These are phyloP conservation scores for Drosophila pseudotakahashii DNA, from an alignment of 2,888 invertebrate species.

Conservation along the genomic window DNA sequence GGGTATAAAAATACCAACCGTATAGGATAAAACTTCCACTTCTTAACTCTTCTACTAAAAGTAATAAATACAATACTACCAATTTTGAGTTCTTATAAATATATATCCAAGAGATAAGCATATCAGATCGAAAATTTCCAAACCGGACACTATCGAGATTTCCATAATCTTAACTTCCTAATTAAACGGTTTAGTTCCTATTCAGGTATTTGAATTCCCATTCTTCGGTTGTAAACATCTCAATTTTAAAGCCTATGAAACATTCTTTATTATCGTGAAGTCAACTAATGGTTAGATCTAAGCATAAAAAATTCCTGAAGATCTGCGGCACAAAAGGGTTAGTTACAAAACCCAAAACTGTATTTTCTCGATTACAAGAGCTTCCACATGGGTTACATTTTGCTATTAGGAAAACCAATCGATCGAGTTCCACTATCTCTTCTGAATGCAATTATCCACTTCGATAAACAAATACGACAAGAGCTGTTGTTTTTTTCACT, in stretches of 20 bases:
- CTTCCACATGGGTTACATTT: neutral
- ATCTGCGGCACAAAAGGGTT: conserved; percentile 6
- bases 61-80: too few relatives aligned
- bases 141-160: neutral
- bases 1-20: too few relatives aligned
- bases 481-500: conserved; percentile 38
- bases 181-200: too few relatives aligned
- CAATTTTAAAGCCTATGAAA: conserved; percentile 29
- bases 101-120: too few relatives aligned
- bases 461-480: conserved; percentile 37
- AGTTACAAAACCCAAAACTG: neutral
- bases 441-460: conserved; percentile 12
- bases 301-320: conserved; percentile 35
- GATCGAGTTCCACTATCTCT: conserved; percentile 4
- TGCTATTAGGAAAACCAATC: neutral
- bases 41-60: too few relatives aligned
- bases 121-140: too few relatives aligned
- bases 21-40: too few relatives aligned
- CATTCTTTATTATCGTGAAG: conserved; percentile 29
- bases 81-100: too few relatives aligned
- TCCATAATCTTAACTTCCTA: neutral
- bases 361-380: conserved; percentile 6
- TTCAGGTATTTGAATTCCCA: too few relatives aligned
- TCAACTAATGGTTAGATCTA: conserved; percentile 24
- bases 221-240: neutral